These are phyloP conservation scores for Netelia inedita DNA, from an alignment of 2,888 invertebrate species.

Conservation along the genomic window DNA sequence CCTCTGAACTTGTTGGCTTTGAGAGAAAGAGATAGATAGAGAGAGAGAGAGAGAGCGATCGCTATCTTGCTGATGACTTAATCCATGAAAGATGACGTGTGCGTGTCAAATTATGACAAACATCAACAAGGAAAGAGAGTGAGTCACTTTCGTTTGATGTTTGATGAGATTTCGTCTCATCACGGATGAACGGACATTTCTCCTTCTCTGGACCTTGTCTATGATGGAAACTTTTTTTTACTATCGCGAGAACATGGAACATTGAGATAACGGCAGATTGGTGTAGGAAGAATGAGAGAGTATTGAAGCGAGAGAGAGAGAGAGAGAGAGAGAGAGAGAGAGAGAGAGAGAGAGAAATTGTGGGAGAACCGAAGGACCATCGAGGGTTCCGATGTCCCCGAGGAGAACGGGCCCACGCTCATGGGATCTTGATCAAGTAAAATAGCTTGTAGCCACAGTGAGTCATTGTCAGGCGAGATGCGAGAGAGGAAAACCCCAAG, in stretches of 20 bases:
- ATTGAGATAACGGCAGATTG: conserved; percentile 3
- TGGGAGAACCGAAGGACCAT: conserved; percentile 55
- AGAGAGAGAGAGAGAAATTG: conserved; percentile 24
- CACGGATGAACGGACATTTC: conserved; percentile 48
- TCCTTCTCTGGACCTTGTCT: conserved; percentile 2
- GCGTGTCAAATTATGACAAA: conserved; percentile 50
- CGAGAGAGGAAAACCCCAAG: conserved; percentile 60
- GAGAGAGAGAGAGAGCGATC: conserved; percentile 1
- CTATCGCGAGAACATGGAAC: conserved; percentile 37
- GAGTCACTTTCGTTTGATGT: conserved; percentile 56
- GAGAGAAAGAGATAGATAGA: background rate
- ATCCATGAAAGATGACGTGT: conserved; percentile 52
- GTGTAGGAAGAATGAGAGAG: conserved; percentile 10
- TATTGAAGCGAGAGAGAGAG: conserved; percentile 22
- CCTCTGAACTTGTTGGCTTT: conserved; percentile 22
- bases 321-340: conserved; percentile 30
- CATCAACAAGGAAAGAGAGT: conserved; percentile 24
- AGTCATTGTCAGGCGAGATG: conserved; percentile 66
- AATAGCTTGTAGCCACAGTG: conserved; percentile 69
- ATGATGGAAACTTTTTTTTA: conserved; percentile 52
- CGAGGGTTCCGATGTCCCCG: conserved; percentile 67
- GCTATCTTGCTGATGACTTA: conserved; percentile 46
- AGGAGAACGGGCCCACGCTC: conserved; percentile 53
- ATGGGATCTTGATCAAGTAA: conserved; percentile 72
- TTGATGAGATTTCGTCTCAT: conserved; percentile 55